Conservation (phyloP, 1,140 invertebrate genomes). For the Caenorhabditis briggsae region DNA sequence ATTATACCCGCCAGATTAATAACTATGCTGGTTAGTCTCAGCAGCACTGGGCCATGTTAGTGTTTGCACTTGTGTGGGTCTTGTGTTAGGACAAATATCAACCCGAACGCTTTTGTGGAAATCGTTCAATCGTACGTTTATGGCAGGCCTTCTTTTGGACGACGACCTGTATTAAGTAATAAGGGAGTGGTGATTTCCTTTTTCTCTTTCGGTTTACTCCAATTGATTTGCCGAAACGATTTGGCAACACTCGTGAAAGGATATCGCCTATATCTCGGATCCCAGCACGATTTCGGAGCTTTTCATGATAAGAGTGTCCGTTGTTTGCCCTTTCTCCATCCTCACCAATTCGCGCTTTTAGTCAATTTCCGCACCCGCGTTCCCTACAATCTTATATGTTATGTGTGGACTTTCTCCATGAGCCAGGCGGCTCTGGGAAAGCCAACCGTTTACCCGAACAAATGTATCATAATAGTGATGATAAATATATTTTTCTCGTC, state of each 20-base stretch:
- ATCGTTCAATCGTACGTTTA: background rate
- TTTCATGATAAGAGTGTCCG: constrained; percentile 3
- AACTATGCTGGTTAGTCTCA: constrained; percentile 19
- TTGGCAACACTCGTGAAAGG: background rate
- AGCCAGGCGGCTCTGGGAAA: background rate
- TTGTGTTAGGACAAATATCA: constrained; percentile 37
- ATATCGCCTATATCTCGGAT: constrained; percentile 20
- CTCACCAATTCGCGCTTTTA: constrained; percentile 18
- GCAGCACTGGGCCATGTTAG: background rate
- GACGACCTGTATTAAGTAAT: background rate
- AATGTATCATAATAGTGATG: constrained; percentile 45
- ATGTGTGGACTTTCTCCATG: background rate
- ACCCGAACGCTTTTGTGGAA: constrained; percentile 13
- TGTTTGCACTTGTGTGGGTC: constrained; percentile 23
- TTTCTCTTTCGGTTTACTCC: background rate
- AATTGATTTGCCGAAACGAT: background rate
- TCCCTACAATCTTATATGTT: background rate
- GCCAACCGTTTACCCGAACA: constrained; percentile 2
- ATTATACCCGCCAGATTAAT: constrained; percentile 43
- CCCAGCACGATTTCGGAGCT: background rate
- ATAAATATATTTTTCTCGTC: background rate
- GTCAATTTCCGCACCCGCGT: background rate
- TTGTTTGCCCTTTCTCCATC: constrained; percentile 20
- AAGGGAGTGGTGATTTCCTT: background rate
- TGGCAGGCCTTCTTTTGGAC: background rate